phyloP scores from a whole-genome alignment of 2,797 vertebrate genomes.

The Notoglanidium macrostoma region DNA sequence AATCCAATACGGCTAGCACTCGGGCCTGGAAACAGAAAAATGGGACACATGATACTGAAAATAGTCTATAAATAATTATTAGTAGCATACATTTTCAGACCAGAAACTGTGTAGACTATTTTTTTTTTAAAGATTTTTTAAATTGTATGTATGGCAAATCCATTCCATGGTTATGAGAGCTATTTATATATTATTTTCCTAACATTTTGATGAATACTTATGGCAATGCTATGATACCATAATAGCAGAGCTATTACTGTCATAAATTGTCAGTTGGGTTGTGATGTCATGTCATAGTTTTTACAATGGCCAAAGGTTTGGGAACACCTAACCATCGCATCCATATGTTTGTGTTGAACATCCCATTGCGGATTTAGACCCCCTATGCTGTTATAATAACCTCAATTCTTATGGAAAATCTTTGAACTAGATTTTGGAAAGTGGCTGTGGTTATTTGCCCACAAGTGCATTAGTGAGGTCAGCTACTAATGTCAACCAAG shows the following conservation, averaged over 20 bases:
- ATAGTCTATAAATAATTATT: neutral
- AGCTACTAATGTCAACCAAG: no score
- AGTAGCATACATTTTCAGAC: neutral
- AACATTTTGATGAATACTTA: neutral
- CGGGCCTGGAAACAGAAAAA: conserved; percentile 75
- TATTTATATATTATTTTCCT: neutral
- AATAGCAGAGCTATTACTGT: neutral
- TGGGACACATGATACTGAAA: neutral
- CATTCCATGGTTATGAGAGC: neutral
- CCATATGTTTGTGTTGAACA: neutral
- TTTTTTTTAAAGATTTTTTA: no score
- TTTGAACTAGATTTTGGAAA: neutral
- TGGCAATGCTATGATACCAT: neutral
- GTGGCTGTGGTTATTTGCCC: no score
- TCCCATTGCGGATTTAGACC: neutral
- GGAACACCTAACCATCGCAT: neutral
- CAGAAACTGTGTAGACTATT: no score
- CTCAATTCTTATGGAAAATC: neutral
- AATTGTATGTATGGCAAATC: neutral
- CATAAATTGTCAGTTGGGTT: neutral
- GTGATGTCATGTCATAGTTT: neutral
- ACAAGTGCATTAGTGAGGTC: no score
- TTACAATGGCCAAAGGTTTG: neutral
- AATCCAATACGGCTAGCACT: conserved; percentile 88
- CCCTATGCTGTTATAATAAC: no score